phyloP scores from a whole-genome alignment of 1,140 invertebrate species.

The Heliconius himera region DNA sequence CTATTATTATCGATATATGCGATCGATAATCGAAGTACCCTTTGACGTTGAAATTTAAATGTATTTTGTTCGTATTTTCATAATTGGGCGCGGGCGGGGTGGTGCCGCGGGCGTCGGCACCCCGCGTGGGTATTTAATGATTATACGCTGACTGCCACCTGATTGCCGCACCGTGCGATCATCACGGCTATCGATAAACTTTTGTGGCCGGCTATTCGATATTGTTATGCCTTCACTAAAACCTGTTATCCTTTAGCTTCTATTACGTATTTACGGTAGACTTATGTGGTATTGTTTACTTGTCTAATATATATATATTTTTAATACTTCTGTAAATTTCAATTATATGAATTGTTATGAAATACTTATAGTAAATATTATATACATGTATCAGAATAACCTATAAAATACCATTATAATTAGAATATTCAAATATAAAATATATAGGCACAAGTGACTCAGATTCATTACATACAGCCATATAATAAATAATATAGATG shows the following conservation, averaged over 20 bases:
- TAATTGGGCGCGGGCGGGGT: constrained; percentile 72
- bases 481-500: background rate
- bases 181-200: constrained; percentile 71
- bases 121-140: constrained; percentile 80
- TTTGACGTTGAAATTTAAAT: constrained; percentile 72
- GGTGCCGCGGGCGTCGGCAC: constrained; percentile 74
- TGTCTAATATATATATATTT: background rate
- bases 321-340: background rate
- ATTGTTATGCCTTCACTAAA: constrained; percentile 14
- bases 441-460: background rate
- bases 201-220: constrained; percentile 11
- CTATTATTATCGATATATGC: constrained; percentile 62
- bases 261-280: background rate
- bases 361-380: background rate
- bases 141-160: constrained; percentile 81
- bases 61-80: constrained; percentile 81
- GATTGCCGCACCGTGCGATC: constrained; percentile 68
- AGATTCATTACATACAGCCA: background rate
- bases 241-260: background rate
- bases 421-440: background rate
- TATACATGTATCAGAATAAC: too few species aligned
- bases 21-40: constrained; percentile 48
- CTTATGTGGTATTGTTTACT: constrained; percentile 25
- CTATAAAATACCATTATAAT: too few species aligned
- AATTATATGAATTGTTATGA: background rate